Evolutionary conservation across 2,797 vertebrate genomes (phyloP).

Genomic region (Tragelaphus eurycerus): DNA sequence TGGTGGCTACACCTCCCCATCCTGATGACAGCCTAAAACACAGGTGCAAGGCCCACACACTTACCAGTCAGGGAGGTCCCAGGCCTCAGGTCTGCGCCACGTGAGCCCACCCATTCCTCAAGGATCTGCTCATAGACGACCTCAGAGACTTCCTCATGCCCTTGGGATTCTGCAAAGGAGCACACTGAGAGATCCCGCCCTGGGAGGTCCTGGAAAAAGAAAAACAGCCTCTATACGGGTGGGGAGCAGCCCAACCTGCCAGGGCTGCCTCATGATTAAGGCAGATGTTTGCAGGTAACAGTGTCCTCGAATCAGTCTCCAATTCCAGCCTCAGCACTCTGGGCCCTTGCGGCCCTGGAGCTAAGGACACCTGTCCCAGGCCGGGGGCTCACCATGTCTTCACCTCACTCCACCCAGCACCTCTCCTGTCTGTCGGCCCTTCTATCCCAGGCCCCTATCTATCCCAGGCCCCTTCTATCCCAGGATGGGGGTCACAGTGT

Average conservation of each 20-base stretch:
- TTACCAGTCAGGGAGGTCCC: background rate
- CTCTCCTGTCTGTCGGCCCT: background rate
- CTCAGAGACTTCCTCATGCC: background rate
- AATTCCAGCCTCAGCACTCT: background rate
- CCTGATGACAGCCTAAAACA: background rate
- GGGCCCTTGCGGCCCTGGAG: background rate
- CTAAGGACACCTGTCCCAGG: background rate
- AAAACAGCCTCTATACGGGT: rapidly evolving
- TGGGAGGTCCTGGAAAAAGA: background rate
- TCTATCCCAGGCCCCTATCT: too few species aligned
- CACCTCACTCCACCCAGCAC: background rate
- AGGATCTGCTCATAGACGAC: background rate
- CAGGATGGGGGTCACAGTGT: background rate
- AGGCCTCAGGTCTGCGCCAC: background rate
- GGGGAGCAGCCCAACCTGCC: background rate
- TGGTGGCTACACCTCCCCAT: background rate
- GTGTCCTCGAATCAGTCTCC: background rate
- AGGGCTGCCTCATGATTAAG: background rate
- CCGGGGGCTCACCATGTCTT: background rate
- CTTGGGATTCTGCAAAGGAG: background rate
- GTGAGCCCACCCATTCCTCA: background rate
- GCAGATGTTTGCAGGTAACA: background rate
- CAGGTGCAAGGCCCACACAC: background rate
- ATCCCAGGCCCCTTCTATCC: too few species aligned
- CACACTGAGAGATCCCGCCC: background rate